phyloP scores from a whole-genome alignment of 2,888 invertebrate genomes.

The Herminia tarsipennalis region DNA sequence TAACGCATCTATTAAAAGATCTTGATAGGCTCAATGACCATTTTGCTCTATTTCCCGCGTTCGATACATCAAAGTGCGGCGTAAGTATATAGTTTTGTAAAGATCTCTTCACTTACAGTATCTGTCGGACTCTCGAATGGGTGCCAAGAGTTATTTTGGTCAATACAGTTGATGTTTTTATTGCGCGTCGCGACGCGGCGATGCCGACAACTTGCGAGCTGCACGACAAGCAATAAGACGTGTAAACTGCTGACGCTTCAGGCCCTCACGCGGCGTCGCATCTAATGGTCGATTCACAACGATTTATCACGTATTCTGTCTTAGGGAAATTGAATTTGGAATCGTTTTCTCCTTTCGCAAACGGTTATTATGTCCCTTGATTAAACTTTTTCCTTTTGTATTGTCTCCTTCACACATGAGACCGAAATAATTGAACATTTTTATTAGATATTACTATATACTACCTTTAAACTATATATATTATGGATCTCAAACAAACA shows the following conservation, averaged over 20 bases:
- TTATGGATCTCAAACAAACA: no score
- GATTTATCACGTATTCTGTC: constrained; percentile 80
- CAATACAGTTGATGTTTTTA: constrained; percentile 84
- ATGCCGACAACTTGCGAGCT: constrained; percentile 61
- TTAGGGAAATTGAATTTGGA: constrained; percentile 76
- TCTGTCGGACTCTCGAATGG: constrained; percentile 72
- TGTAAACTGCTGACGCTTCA: constrained; percentile 67
- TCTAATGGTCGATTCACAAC: constrained; percentile 78
- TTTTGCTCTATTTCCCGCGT: constrained; percentile 9
- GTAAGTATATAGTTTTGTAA: constrained; percentile 48
- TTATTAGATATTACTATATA: not conserved
- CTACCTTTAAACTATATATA: no score
- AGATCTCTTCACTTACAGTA: constrained; percentile 72
- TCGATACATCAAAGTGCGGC: constrained; percentile 27
- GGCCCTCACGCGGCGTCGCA: constrained; percentile 74
- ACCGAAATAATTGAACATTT: not conserved
- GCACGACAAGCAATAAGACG: constrained; percentile 78
- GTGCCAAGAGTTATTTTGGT: constrained; percentile 86
- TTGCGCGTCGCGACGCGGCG: constrained; percentile 76
- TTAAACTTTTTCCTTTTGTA: constrained; percentile 67
- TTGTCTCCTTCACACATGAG: constrained; percentile 27
- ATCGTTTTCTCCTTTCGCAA: constrained; percentile 63
- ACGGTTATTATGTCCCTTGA: constrained; percentile 65
- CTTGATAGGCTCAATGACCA: not conserved
- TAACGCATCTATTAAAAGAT: not conserved